Percentiles rank a stretch among this genome's conserved stretches.
These are phyloP conservation scores for Chrysodeixis includens DNA, from an alignment of 2,888 invertebrate genomes.

Conservation along the genomic window DNA sequence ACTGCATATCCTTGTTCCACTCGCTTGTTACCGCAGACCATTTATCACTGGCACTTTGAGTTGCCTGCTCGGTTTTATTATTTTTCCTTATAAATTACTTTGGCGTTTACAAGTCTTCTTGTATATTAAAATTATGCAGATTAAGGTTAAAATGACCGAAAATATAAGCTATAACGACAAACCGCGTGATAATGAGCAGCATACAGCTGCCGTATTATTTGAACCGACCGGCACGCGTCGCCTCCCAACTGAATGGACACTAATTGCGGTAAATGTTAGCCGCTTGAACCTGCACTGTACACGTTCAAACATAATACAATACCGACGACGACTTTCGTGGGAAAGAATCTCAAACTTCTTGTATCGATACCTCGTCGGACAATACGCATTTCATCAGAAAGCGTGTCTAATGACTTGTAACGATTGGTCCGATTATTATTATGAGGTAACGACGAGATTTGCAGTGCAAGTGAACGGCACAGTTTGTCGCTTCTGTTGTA, in stretches of 20 bases:
- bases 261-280: slow-evolving; percentile 79
- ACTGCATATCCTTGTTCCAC: slow-evolving; percentile 65
- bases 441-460: slow-evolving; percentile 75
- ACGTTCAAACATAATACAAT: slow-evolving; percentile 69
- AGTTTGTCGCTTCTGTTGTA: slow-evolving; percentile 74
- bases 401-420: slow-evolving; percentile 74
- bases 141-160: slow-evolving; percentile 5
- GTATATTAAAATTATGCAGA: slow-evolving; percentile 30
- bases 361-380: slow-evolving; percentile 64
- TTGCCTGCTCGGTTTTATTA: slow-evolving; percentile 48
- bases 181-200: slow-evolving; percentile 31
- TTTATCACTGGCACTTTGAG: slow-evolving; percentile 55
- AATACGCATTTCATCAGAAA: slow-evolving; percentile 70
- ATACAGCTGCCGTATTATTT: slow-evolving; percentile 69
- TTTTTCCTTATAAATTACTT: slow-evolving; percentile 45
- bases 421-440: slow-evolving; percentile 65
- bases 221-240: slow-evolving; percentile 77
- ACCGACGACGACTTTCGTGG: slow-evolving; percentile 69
- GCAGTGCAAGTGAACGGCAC: slow-evolving; percentile 75
- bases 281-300: slow-evolving; percentile 69
- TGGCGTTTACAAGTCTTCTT: slow-evolving; percentile 29
- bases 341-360: slow-evolving; percentile 69
- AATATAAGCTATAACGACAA: slow-evolving; percentile 18
- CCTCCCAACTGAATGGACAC: slow-evolving; percentile 74
- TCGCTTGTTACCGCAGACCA: slow-evolving; percentile 58